These are phyloP conservation scores for Acanthosepion lycidas DNA, from an alignment of 2,888 invertebrate species.

Conservation along the genomic window DNA sequence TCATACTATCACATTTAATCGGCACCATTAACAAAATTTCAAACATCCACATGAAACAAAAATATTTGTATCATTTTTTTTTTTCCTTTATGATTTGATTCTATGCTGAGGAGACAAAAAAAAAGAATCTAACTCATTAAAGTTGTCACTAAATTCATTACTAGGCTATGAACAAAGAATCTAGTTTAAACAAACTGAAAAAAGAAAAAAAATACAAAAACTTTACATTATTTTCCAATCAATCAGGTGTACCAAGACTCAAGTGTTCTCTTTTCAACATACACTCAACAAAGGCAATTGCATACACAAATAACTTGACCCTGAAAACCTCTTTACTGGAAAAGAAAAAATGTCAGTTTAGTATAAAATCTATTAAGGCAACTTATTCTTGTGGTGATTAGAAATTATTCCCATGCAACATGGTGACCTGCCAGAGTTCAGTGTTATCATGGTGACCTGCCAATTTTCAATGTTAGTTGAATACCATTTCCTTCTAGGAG, in stretches of 20 bases:
- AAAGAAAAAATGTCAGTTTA: slow-evolving; percentile 34
- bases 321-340: background rate
- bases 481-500: slow-evolving; percentile 33
- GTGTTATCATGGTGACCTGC: slow-evolving; percentile 33
- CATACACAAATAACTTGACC: slow-evolving; percentile 33
- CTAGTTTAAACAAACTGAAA: background rate
- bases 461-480: slow-evolving; percentile 33
- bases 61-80: background rate
- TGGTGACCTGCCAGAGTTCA: slow-evolving; percentile 44
- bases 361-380: slow-evolving; percentile 47
- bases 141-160: background rate
- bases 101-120: background rate
- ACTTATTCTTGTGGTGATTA: slow-evolving; percentile 45
- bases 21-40: background rate
- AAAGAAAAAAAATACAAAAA: background rate
- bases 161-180: slow-evolving; percentile 11
- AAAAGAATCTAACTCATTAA: background rate
- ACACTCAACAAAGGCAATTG: slow-evolving; percentile 11
- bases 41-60: background rate
- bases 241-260: slow-evolving; percentile 33
- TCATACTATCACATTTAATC: background rate
- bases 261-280: slow-evolving; percentile 2
- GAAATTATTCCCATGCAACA: slow-evolving; percentile 45
- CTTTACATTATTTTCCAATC: background rate
- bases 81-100: background rate